Evolutionary conservation across 2,888 invertebrate genomes (phyloP), one percentile per base, ranked within the genome.

Genomic region (Cheilosia grossa): DNA sequence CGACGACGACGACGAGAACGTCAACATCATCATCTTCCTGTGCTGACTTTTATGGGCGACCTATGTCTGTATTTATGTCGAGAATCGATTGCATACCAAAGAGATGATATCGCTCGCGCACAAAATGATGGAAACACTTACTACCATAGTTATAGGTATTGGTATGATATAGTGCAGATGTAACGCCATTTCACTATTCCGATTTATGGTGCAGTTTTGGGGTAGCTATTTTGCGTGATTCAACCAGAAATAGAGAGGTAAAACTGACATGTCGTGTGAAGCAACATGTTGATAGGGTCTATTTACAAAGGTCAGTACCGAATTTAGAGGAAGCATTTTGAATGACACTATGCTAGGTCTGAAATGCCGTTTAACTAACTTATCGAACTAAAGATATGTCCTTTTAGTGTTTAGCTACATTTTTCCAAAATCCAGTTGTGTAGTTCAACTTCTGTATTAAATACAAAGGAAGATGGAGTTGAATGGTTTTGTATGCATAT

Each of bases 61-160:
- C 85, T 85, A 85, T 85, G 85, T 85, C 81, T 85, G 85, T 85
- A 81, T 85, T 85, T 85, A 85, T 81, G 81, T 85, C 85, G 81
- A 77, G 85, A 85, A 81, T 85, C 81, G 75, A 81, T 77, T 81
- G 75, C 75, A 80, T 56, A 42, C 44, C 37, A 66, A 27, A 80
- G 58, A 75, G 69, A 74, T 58, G 72, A 77, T 81, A 75, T 70
- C 85, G 70, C 64, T 83, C 30, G 83, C 70, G 70, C 70, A 85
- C 72, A 33, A 70, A 70, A 83, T 83, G 83, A 83, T 83, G 59
- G 74, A 83, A 80, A 74, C 19, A 73, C 63, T 44, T 21, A 63
- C 9, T 51, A 42, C 9, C 15, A 4, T 10, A 30, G 27, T n/a
- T 27, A 15, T 53, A 61, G 67, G 53, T 61, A 10, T 74, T 58